Base-by-base conservation (phyloP, 2,888 invertebrate species). In the Acronicta psi region DNA sequence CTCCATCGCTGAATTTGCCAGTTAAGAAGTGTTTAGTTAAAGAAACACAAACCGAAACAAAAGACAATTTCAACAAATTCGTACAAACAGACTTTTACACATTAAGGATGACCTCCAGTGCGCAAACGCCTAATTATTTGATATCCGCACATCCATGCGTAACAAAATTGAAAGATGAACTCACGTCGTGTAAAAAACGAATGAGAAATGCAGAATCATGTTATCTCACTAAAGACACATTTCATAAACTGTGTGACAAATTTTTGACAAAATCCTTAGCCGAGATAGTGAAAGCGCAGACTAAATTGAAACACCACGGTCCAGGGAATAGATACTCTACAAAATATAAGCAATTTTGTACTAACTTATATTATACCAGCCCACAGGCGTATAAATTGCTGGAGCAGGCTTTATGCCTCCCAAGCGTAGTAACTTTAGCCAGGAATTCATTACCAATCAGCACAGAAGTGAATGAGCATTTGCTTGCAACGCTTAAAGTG, bases 351-450 rank as follows among this genome's bases (percentile, higher is more conserved):
- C 62, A 67, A 2, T 77, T 75, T 57, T 79, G 73, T 46, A 70
- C 79, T 11, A 72, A 79, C 54, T 67, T 80, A 40, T 80, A 75
- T 41, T 74, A 73, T 37, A 58, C 50, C 13, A 78, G 75, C 46
- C 77, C 79, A 50, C 68, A 68, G 41, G 76, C 73, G 9, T 80
- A 80, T 58, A 58, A 58, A 14, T 49, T 79, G 47, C 51, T 80
- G 23, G 53, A 70, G 46, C 46, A 60, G 36, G 46, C 69, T 14
- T 11, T 76, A n/a, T 63, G 67, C 31, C 49, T 79, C 1, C 80
- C 80, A 0, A 61, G 60, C 41, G 51, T 36, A 23, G 42, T n/a
- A 9, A 66, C 66, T 16, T 51, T 80, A 46, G 59, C 66, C 3
- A 67, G 55, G 37, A 31, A 66, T 55, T 54, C 57, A 36, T 45